Evolutionary conservation across 2,888 invertebrate genomes (phyloP).

Genomic region (Drosophila birchii): DNA sequence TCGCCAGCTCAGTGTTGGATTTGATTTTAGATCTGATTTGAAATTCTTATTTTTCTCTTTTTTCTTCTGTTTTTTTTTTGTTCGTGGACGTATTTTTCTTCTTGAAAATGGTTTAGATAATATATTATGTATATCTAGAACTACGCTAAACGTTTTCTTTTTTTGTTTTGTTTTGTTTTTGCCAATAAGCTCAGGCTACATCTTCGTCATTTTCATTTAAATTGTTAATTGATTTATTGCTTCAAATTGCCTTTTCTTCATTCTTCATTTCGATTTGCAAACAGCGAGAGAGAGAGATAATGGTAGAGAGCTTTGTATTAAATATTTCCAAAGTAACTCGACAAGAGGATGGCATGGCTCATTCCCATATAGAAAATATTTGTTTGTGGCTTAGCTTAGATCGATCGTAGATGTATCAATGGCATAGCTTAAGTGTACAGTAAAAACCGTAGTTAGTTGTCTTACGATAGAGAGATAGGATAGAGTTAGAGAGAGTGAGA

Average conservation of each 20-base stretch:
- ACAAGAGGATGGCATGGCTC: not conserved
- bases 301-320: conserved; percentile 27
- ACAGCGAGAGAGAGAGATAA: conserved; percentile 12
- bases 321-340: conserved; percentile 10
- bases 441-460: conserved; percentile 64
- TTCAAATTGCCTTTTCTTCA: conserved; percentile 24
- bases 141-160: conserved; percentile 33
- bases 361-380: conserved; percentile 20
- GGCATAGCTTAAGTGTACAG: conserved; percentile 56
- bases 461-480: conserved; percentile 52
- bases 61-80: conserved; percentile 12
- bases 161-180: conserved; percentile 28
- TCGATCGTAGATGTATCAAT: conserved; percentile 55
- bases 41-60: not conserved
- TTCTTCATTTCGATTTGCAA: conserved; percentile 1
- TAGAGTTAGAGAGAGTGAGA: conserved; percentile 47
- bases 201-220: conserved; percentile 44
- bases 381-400: conserved; percentile 35
- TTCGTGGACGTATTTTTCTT: conserved; percentile 62
- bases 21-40: conserved; percentile 22
- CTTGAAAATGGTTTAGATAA: conserved; percentile 34
- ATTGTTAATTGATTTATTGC: conserved; percentile 39
- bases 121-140: conserved; percentile 42
- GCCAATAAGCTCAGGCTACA: conserved; percentile 63
- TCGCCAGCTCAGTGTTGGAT: conserved; percentile 48